These are phyloP conservation scores for Vidua chalybeata DNA, from an alignment of 2,113 vertebrate species.

Conservation along the genomic window DNA sequence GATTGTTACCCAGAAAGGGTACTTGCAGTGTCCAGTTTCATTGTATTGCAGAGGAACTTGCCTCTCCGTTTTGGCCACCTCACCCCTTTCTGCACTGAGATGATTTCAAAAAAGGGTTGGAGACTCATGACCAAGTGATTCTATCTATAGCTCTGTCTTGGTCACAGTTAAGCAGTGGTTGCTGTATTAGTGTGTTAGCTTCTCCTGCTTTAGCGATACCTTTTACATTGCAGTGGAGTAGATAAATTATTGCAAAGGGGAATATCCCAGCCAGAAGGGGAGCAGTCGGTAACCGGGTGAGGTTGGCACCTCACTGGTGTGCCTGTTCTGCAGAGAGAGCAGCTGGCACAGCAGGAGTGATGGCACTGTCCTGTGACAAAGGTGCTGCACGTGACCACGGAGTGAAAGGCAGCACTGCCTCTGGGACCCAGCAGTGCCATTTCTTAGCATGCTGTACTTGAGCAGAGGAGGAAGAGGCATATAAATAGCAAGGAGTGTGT, in stretches of 20 bases:
- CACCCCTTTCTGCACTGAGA: not conserved
- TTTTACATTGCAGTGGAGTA: not conserved
- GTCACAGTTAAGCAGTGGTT: not conserved
- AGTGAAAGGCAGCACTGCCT: not conserved
- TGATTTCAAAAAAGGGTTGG: not conserved
- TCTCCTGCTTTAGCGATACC: not conserved
- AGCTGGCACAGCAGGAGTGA: not conserved
- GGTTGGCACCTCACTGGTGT: not conserved
- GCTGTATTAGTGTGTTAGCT: not conserved
- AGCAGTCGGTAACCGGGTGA: not conserved
- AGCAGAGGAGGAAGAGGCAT: conserved; percentile 1
- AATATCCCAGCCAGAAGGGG: not conserved
- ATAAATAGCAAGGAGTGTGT: conserved; percentile 48
- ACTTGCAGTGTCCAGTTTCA: not conserved
- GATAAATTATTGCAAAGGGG: not conserved
- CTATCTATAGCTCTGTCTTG: not conserved
- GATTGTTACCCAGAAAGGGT: not conserved
- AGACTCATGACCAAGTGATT: not conserved
- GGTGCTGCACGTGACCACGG: not conserved
- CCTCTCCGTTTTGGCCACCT: not conserved
- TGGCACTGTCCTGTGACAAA: not conserved
- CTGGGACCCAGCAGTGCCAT: not conserved
- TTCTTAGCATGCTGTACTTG: not conserved
- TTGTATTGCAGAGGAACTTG: not conserved
- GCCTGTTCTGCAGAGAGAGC: not conserved